Conservation (phyloP, 2,113 vertebrate species). For the Ciconia maguari region DNA sequence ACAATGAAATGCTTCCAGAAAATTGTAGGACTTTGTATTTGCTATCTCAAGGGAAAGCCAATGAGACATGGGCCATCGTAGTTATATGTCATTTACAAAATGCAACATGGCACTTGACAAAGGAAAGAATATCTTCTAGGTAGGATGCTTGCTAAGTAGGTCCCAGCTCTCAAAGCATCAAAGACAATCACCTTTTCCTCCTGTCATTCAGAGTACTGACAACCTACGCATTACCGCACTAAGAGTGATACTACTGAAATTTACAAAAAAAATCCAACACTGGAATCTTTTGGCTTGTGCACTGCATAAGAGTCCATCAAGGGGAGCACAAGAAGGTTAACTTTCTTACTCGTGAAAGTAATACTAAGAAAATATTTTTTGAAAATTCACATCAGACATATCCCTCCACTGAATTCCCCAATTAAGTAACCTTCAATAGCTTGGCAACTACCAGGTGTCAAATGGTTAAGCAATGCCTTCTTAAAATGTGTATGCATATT, state of each 20-base stretch:
- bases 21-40: neutral
- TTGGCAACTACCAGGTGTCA: neutral
- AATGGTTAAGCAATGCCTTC: neutral
- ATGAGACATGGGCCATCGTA: neutral
- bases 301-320: neutral
- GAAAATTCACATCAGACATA: neutral
- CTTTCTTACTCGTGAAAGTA: neutral
- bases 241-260: neutral
- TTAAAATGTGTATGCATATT: neutral
- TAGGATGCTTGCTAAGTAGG: neutral
- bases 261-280: neutral
- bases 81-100: neutral
- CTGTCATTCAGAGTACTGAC: neutral
- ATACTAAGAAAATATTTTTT: neutral
- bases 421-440: neutral
- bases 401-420: neutral
- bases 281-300: neutral
- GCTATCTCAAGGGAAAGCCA: conserved; percentile 14
- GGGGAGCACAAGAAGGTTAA: neutral
- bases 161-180: neutral
- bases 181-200: neutral
- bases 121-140: neutral
- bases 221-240: neutral
- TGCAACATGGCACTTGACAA: conserved; percentile 17
- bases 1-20: neutral